Evolutionary conservation across 2,113 vertebrate genomes (phyloP), one percentile per base, ranked within the genome.

Genomic region (Machaerirhynchus nigripectus): DNA sequence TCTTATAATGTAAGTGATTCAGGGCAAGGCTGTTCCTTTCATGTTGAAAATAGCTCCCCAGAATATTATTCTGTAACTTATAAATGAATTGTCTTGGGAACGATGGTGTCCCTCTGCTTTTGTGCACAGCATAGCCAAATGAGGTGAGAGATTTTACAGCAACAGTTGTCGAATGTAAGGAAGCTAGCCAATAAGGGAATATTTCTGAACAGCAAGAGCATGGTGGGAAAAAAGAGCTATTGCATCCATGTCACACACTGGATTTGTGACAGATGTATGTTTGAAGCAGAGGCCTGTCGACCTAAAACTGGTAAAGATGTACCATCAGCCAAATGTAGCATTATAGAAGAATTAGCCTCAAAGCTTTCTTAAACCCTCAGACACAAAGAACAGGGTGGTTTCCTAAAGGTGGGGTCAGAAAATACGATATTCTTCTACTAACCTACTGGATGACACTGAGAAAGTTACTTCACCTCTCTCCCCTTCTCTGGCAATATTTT

Each of bases 91-190:
- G 23, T 57, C 13, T 59, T 0, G 0, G 39, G 30, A 79, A 71
- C 0, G 0, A 46, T 13, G 30, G 18, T 23, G 9, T 20, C 10
- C 6, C 24, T 74, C 31, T 67, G 20, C 14, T 47, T 42, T 55
- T 67, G 33, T 24, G 27, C 23, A 30, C 9, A 57, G 13, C 16
- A 18, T 3, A 67, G 26, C 18, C 23, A 53, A 73, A 77, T 3
- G 12, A 77, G 31, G 14, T 13, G 21, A 63, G 33, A 63, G 26
- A 49, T 21, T 67, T 50, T 69, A 18, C 22, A 92, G 33, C 13
- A n/a, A 60, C 50, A 57, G 13, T 13, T 39, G 30, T 4, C 11
- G 22, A 28, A 5, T 1, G 4, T 47, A 47, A 81, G 44, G 22
- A 87, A 67, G 15, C 7, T 6, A 61, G 44, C 22, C 22, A 37